These are phyloP conservation scores for Glyphotaelius pellucidus DNA, from an alignment of 2,888 invertebrate species.

Conservation along the genomic window DNA sequence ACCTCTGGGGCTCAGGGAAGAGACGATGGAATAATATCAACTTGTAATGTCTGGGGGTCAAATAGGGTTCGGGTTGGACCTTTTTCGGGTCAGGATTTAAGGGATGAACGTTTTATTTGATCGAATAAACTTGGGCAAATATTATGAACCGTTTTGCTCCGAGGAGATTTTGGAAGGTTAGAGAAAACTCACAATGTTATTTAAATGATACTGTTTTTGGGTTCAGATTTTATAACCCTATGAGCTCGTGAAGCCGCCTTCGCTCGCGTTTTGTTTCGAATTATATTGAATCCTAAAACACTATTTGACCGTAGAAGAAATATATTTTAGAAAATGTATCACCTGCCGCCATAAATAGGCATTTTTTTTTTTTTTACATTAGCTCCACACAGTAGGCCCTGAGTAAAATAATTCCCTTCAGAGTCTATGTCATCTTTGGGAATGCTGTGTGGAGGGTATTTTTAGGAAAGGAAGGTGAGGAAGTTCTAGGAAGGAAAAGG, in stretches of 20 bases:
- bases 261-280: background rate
- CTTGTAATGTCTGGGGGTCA: constrained; percentile 56
- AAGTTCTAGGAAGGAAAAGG: too few relatives aligned
- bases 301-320: too few relatives aligned
- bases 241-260: background rate
- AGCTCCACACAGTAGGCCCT: too few relatives aligned
- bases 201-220: background rate
- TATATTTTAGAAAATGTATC: too few relatives aligned
- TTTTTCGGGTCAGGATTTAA: constrained; percentile 30
- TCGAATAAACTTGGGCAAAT: constrained; percentile 35
- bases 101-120: constrained; percentile 41
- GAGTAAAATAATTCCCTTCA: too few relatives aligned
- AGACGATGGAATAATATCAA: constrained; percentile 62
- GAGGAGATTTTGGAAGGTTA: background rate
- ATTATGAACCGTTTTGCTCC: background rate
- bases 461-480: too few relatives aligned
- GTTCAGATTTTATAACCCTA: background rate
- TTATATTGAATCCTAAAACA: too few relatives aligned
- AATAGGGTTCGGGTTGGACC: constrained; percentile 34
- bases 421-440: too few relatives aligned
- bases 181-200: background rate
- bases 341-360: too few relatives aligned
- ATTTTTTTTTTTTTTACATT: too few relatives aligned
- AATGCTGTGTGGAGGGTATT: too few relatives aligned
- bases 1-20: constrained; percentile 40